Base-by-base conservation (phyloP, 1,140 invertebrate genomes). In the Cyclargus thomasi region DNA sequence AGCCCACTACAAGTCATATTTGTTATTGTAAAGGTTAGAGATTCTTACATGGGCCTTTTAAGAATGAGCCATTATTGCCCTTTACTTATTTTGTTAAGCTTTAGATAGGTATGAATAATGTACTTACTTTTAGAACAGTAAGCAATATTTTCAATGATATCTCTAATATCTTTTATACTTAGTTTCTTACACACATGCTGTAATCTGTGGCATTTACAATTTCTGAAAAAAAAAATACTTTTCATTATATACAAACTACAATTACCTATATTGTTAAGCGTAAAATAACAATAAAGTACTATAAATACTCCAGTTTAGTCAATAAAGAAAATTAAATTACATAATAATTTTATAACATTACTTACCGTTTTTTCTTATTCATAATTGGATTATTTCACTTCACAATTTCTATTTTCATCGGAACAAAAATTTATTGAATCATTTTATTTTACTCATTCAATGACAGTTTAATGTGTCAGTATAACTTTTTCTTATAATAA, bases 101-200 rank as follows among this genome's bases (percentile, higher is more conserved):
- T n/a, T n/a, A n/a, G n/a, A n/a, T n/a, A n/a, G n/a, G n/a, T n/a
- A n/a, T n/a, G n/a, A n/a, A n/a, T n/a, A n/a, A n/a, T n/a, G 53
- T 70, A 67, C 78, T 78, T 71, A 86, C 83, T 64, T 73, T 78
- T 72, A 29, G 78, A 75, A 16, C 80, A 72, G 63, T 70, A 80
- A n/a, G 73, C 77, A 14, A 85, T 77, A 65, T 81, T 83, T 70
- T 81, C 75, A 63, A 86, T 79, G 53, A 85, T 83, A 70, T 85
- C 83, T 6, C 69, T 69, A 20, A 88, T 81, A 14, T 83, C 80
- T 0, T 75, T 74, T 20, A 71, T 55, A 71, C 81, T 82, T 3
- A 67, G 68, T 64, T 74, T 75, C 69, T 78, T 82, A 62, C 80
- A 83, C 53, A 73, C 47, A 66, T 80, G 71, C 59, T 81, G 77